Percentiles rank a stretch among this genome's conserved stretches.
Conservation (phyloP, 30 jellyfish, hydroid and myxozoan species). For the Hydractinia symbiolongicarpus region DNA sequence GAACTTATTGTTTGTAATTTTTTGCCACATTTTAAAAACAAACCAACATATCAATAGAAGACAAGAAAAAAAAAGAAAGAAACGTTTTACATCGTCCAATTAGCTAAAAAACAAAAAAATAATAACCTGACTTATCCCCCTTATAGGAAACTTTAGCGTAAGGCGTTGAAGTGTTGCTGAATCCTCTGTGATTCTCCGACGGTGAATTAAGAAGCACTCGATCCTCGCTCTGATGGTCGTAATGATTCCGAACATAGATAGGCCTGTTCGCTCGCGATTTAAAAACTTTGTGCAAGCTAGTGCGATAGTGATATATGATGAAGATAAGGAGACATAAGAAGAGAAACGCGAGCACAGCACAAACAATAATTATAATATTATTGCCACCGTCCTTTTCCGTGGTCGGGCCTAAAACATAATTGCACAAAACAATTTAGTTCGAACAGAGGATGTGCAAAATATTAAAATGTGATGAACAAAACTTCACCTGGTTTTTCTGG, state of each 20-base stretch:
- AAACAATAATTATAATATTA: constrained; percentile 18
- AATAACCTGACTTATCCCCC: not conserved
- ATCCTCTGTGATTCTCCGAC: not conserved
- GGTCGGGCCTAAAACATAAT: not conserved
- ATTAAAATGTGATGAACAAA: not conserved
- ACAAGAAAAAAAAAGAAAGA: no score
- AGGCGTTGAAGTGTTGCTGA: not conserved
- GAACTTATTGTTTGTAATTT: no score
- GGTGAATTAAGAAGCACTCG: not conserved
- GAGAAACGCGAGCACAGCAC: constrained; percentile 18
- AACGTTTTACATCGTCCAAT: no score
- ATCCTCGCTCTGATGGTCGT: not conserved
- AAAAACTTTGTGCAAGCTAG: not conserved
- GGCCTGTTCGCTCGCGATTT: not conserved
- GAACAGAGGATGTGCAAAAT: not conserved
- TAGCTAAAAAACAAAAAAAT: not conserved
- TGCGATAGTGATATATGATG: constrained; percentile 25
- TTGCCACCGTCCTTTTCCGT: no score
- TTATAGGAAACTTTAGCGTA: no score
- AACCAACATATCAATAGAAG: no score
- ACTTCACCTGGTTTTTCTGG: constrained; percentile 1
- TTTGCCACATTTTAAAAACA: no score
- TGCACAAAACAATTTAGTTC: not conserved
- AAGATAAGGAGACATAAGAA: not conserved
- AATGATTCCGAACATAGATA: not conserved